Evolutionary conservation across 2,113 vertebrate species (phyloP), one percentile per base, ranked within the genome.

Genomic region (Eidolon helvum): DNA sequence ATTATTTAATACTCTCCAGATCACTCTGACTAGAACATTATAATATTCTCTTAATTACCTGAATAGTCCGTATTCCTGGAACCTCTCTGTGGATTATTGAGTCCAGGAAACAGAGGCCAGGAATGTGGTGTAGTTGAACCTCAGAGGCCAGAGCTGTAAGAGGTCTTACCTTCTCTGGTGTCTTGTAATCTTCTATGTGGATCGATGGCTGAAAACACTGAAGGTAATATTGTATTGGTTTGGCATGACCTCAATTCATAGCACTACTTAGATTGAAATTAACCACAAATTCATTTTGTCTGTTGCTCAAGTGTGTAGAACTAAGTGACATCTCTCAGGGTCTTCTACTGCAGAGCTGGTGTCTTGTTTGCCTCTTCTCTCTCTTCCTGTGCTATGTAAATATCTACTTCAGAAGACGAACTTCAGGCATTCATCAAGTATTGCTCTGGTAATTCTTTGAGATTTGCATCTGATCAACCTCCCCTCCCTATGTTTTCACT

Each of bases 41-140:
- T 33, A 83, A 83, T 83, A 63, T 63, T 63, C 6, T 63, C 38
- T 63, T 5, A 43, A 33, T 63, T 43, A 43, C 28, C 26, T 33
- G 57, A 63, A 19, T 12, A 57, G 35, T 66, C 50, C 0, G 0
- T 22, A 8, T 74, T 48, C 40, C 43, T 38, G 33, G 53, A 40
- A 16, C 9, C 22, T 38, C n/a, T 59, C 30, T 24, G n/a, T 35
- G 53, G 38, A 1, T 84, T 4, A 22, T 33, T 1, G 33, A 82
- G 16, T 43, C n/a, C 30, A 11, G 88, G 59, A 94, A 50, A 26
- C 55, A 26, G 59, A 19, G 33, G 10, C 33, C 15, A 75, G 43
- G 35, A 6, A 4, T 2, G 3, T 0, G 11, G 8, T 6, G 38
- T 22, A 10, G 16, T 50, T 10, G 19, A 30, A 22, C 0, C 40